A percentile compares a stretch with the other conserved stretches of the same genome.
phyloP scores from a whole-genome alignment of 2,113 vertebrate species.

The Numida meleagris region DNA sequence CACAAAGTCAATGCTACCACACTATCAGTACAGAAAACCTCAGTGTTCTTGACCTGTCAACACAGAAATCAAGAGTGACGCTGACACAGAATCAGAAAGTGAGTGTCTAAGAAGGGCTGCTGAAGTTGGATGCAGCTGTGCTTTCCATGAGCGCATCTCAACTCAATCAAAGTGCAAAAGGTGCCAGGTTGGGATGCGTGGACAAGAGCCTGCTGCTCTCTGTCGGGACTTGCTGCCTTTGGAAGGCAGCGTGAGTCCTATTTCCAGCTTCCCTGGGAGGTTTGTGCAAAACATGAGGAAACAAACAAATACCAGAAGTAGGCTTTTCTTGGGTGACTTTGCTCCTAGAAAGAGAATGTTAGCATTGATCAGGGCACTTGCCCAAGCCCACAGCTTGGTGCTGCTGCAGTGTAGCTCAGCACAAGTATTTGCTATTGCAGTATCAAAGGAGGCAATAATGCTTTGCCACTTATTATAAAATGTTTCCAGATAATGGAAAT shows the following conservation, averaged over 20 bases:
- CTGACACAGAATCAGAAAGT: background rate
- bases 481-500: constrained; percentile 41
- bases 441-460: constrained; percentile 23
- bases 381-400: background rate
- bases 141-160: background rate
- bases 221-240: background rate
- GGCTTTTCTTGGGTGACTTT: background rate
- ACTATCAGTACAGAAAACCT: background rate
- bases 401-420: background rate
- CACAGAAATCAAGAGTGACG: background rate
- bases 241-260: background rate
- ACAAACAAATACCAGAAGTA: background rate
- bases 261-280: background rate
- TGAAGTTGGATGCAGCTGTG: rapidly evolving
- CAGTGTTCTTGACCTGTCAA: background rate
- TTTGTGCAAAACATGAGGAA: background rate
- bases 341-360: background rate
- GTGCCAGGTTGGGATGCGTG: rapidly evolving
- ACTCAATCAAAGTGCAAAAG: background rate
- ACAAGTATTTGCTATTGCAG: background rate
- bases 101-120: background rate
- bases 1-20: background rate
- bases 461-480: constrained; percentile 15
- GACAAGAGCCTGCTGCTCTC: background rate
- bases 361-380: background rate